Percentiles rank a stretch among this genome's conserved stretches.
Conservation (phyloP, 2,113 vertebrate species). For the Chaetodon auriga region DNA sequence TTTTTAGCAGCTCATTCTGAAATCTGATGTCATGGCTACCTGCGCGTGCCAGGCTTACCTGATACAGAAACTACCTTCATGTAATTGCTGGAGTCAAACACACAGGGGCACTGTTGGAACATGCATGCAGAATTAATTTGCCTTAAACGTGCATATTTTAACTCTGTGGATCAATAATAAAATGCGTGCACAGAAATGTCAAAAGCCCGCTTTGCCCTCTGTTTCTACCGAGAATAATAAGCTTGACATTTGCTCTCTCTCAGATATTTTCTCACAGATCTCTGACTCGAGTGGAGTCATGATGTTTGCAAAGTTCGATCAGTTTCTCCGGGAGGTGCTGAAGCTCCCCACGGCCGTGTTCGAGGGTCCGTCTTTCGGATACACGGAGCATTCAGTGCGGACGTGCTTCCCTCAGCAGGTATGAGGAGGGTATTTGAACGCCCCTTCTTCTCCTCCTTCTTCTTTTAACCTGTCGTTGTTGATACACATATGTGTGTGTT, state of each 20-base stretch:
- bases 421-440: constrained; percentile 15
- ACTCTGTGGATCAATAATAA: constrained; percentile 23
- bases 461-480: background rate
- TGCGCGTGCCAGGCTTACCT: background rate
- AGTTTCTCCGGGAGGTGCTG: constrained; percentile 93
- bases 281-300: constrained; percentile 93
- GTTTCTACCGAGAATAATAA: background rate
- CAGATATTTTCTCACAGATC: constrained; percentile 98
- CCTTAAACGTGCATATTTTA: background rate
- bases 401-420: constrained; percentile 97
- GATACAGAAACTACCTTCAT: background rate
- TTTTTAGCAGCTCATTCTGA: too few species aligned
- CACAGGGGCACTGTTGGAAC: constrained; percentile 53
- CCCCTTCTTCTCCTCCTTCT: rapidly evolving
- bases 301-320: constrained; percentile 94
- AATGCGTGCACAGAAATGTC: constrained; percentile 8
- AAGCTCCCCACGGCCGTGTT: constrained; percentile 97
- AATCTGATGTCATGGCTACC: background rate
- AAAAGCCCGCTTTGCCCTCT: constrained; percentile 13
- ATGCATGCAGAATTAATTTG: background rate
- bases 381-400: constrained; percentile 93
- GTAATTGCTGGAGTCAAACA: constrained; percentile 57
- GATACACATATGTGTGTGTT: constrained; percentile 58
- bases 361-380: constrained; percentile 97
- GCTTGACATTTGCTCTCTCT: constrained; percentile 58